Evolutionary conservation across 1,140 invertebrate species (phyloP).

Genomic region (Drosophila pectinifera): DNA sequence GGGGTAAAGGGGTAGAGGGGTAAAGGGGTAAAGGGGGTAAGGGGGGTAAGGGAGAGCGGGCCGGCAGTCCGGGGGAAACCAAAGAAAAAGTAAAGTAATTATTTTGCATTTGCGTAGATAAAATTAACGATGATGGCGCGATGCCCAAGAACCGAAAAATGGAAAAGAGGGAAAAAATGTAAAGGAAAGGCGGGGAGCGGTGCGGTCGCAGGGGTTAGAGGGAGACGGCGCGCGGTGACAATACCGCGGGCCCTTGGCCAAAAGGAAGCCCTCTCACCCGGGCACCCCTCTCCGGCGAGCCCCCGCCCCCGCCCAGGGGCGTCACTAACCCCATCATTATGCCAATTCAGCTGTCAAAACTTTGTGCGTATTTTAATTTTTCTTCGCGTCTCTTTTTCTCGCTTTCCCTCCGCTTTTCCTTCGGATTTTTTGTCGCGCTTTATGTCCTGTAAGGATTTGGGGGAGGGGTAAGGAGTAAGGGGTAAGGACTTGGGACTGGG

Average conservation of each 20-base stretch:
- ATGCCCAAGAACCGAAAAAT: conserved; percentile 16
- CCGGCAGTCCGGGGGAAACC: conserved; percentile 37
- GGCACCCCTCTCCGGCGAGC: neutral
- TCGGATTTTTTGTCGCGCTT: conserved; percentile 63
- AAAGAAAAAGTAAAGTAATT: conserved; percentile 83
- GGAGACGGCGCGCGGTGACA: conserved; percentile 42
- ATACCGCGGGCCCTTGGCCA: conserved; percentile 33
- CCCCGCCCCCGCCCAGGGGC: conserved; percentile 8
- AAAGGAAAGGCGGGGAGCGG: conserved; percentile 4
- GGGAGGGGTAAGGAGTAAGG: neutral
- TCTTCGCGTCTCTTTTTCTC: conserved; percentile 53
- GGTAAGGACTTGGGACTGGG: neutral
- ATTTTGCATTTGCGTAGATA: conserved; percentile 83
- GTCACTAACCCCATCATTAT: conserved; percentile 81
- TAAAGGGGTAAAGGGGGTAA: too few species aligned
- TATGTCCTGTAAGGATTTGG: conserved; percentile 60
- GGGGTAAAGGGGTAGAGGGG: conserved; percentile 7
- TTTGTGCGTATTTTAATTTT: conserved; percentile 82
- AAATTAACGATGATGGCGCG: conserved; percentile 77
- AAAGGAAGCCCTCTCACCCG: neutral
- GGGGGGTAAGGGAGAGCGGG: conserved; percentile 1
- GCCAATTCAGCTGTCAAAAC: conserved; percentile 83
- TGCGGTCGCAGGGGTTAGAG: conserved; percentile 7
- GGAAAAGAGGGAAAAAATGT: conserved; percentile 5
- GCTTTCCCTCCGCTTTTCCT: conserved; percentile 8